A percentile compares a stretch with the other conserved stretches of the same genome.
phyloP scores from a whole-genome alignment of 1,140 invertebrate genomes.

The Mizuhopecten yessoensis region DNA sequence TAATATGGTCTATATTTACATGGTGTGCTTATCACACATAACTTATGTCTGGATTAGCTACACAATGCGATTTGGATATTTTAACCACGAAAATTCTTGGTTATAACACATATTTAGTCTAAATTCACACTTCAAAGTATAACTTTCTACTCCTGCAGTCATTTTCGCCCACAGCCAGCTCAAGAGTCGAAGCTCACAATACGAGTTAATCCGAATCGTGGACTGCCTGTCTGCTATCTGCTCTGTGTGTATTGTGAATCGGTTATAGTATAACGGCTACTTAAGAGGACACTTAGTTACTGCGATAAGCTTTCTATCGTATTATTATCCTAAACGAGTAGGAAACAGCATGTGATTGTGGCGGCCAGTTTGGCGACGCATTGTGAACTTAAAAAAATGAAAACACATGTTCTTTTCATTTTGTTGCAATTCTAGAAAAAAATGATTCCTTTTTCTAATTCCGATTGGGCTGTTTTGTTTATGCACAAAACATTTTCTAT shows the following conservation, averaged over 20 bases:
- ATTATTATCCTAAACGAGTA: neutral
- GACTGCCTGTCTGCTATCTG: conserved; percentile 21
- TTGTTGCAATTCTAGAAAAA: neutral
- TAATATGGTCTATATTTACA: neutral
- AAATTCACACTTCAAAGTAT: conserved; percentile 39
- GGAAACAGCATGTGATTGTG: neutral
- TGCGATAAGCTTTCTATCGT: conserved; percentile 21
- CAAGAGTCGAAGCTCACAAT: conserved; percentile 23
- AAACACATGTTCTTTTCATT: neutral
- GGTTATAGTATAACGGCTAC: conserved; percentile 37
- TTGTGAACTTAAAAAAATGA: neutral
- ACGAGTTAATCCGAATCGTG: neutral
- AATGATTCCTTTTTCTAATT: neutral
- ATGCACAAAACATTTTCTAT: neutral
- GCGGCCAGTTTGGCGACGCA: neutral
- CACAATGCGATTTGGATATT: neutral
- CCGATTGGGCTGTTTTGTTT: neutral
- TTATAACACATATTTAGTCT: conserved; percentile 36
- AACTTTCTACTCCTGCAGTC: neutral
- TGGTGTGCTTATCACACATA: neutral
- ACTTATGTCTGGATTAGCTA: neutral
- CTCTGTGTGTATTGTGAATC: neutral
- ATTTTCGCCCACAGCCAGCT: conserved; percentile 31
- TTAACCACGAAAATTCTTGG: conserved; percentile 28
- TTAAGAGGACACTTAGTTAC: neutral